phyloP scores from a whole-genome alignment of 1,140 invertebrate species.

The Grapholita molesta region DNA sequence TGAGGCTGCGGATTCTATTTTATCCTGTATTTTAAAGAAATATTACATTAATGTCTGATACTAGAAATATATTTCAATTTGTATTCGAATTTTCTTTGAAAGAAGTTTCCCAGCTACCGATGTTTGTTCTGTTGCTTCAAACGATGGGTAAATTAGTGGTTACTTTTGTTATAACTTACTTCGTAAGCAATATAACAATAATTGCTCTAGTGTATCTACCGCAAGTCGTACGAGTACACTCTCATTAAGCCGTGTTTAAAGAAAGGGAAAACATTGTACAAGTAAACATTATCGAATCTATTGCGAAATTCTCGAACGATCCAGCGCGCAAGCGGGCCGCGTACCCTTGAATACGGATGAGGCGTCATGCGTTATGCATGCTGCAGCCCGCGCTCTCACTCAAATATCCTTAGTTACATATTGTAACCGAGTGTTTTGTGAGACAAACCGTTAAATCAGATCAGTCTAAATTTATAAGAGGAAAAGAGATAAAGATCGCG shows the following conservation, averaged over 20 bases:
- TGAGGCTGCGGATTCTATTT: too few species aligned
- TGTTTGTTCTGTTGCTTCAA: too few species aligned
- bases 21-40: too few species aligned
- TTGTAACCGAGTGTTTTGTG: not conserved
- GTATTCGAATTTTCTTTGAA: too few species aligned
- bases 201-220: not conserved
- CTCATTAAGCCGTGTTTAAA: not conserved
- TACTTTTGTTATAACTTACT: too few species aligned
- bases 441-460: not conserved
- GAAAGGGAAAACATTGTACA: constrained; percentile 8
- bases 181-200: not conserved
- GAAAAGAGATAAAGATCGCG: not conserved
- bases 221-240: not conserved
- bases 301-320: constrained; percentile 34
- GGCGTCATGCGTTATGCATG: constrained; percentile 60
- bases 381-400: constrained; percentile 40
- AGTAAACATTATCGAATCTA: constrained; percentile 47
- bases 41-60: too few species aligned
- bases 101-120: too few species aligned
- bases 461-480: not conserved
- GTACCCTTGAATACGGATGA: constrained; percentile 70
- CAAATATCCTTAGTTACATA: constrained; percentile 6
- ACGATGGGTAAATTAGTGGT: too few species aligned
- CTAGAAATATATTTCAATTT: too few species aligned
- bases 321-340: constrained; percentile 43